Evolutionary conservation across 2,888 invertebrate genomes (phyloP).

Genomic region (Platypus cylindrus): DNA sequence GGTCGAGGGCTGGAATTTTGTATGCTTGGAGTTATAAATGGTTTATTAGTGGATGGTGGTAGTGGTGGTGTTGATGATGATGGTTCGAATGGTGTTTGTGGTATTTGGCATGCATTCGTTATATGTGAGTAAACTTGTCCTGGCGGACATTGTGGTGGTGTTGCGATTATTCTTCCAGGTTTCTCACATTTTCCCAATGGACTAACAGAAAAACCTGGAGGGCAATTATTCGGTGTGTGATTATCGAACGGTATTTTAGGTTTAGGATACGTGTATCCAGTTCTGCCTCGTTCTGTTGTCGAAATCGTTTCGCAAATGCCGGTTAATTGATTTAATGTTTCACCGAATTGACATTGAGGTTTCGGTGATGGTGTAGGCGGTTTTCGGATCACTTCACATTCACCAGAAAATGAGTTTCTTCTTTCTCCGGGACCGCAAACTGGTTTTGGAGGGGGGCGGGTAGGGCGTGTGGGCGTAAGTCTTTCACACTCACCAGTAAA

Average conservation of each 20-base stretch:
- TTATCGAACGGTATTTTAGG: constrained; percentile 1
- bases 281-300: background rate
- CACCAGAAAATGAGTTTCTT: constrained; percentile 8
- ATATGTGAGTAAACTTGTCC: constrained; percentile 17
- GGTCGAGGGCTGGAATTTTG: constrained; percentile 12
- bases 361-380: background rate
- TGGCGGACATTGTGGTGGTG: constrained; percentile 10
- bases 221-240: constrained; percentile 1
- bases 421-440: constrained; percentile 8
- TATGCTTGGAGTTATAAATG: constrained; percentile 12
- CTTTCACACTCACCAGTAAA: constrained; percentile 2
- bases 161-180: constrained; percentile 5
- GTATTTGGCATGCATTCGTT: constrained; percentile 16
- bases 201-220: constrained; percentile 10
- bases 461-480: background rate
- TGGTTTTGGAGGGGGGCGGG: constrained; percentile 5
- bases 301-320: constrained; percentile 2
- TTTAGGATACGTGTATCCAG: constrained; percentile 4
- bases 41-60: constrained; percentile 11
- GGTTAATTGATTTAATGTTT: constrained; percentile 4
- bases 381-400: constrained; percentile 6
- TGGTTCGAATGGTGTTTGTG: constrained; percentile 5
- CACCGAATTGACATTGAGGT: constrained; percentile 5
- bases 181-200: constrained; percentile 16
- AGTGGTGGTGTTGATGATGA: constrained; percentile 10